Percentiles rank a stretch among this genome's conserved stretches.
phyloP scores from a whole-genome alignment of 1,140 invertebrate genomes.

The Vanessa tameamea region DNA sequence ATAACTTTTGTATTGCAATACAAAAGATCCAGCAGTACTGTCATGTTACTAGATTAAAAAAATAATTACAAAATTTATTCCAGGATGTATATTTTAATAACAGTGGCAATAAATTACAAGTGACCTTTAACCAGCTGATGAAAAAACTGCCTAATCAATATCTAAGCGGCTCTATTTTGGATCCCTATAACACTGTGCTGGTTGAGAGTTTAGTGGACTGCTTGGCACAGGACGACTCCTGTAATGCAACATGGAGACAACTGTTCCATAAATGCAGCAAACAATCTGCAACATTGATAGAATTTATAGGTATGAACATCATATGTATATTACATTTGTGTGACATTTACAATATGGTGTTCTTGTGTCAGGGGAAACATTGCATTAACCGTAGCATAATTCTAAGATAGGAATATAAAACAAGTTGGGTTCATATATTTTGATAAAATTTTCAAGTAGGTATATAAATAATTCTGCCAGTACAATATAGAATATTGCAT shows the following conservation, averaged over 20 bases:
- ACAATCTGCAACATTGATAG: conserved; percentile 69
- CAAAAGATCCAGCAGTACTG: too few species aligned
- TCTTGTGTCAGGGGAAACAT: too few species aligned
- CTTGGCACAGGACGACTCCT: conserved; percentile 63
- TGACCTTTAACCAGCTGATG: conserved; percentile 74
- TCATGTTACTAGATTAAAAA: too few species aligned
- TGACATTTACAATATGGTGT: too few species aligned
- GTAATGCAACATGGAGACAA: conserved; percentile 72
- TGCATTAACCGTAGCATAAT: too few species aligned
- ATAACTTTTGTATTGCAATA: too few species aligned
- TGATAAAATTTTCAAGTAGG: too few species aligned
- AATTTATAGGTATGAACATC: conserved; percentile 66
- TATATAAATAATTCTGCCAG: too few species aligned
- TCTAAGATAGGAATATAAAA: too few species aligned
- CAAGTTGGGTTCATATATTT: too few species aligned
- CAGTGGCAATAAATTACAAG: conserved; percentile 72
- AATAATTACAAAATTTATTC: conserved; percentile 21
- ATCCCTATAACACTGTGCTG: conserved; percentile 62
- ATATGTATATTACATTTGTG: neutral
- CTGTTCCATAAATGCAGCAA: conserved; percentile 70
- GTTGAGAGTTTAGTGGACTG: conserved; percentile 66
- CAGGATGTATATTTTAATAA: conserved; percentile 74
- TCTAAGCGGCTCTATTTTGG: conserved; percentile 54
- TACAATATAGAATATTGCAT: too few species aligned
- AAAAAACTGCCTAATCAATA: conserved; percentile 76